Base-by-base conservation (phyloP, 2,113 vertebrate species). In the Python bivittatus region DNA sequence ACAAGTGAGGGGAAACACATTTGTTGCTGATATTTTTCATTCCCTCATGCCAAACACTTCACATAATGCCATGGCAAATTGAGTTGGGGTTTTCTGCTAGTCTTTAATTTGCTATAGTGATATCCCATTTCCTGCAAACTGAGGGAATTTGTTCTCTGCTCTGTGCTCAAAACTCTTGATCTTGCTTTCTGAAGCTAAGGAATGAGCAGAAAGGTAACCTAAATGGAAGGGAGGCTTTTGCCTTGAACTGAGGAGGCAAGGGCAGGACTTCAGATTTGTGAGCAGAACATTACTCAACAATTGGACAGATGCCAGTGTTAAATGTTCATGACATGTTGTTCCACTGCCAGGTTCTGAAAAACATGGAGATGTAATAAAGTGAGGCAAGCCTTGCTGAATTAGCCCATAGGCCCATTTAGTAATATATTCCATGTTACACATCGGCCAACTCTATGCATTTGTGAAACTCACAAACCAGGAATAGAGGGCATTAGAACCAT, bases 21-120 rank as follows among this genome's bases (percentile, higher is more conserved):
- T 84, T 88, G 68, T 56, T 84, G 44, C 48, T 17, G 33, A 13
- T 60, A 54, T 25, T 56, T 95, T 94, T 93, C 8, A 53, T 92
- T 84, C 48, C 57, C 11, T 42, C 23, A 68, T n/a, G 10, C 10
- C 86, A 93, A 90, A 17, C 90, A 42, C n/a, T 88, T 88, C 68
- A 23, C 27, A 57, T 29, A 52, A 42, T 88, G 54, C 33, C n/a
- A 83, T 44, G 0, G 64, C 92, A 90, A 91, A 60, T 53, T 53
- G 57, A 85, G 22, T 57, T 68, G 23, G 23, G 54, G 27, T 92
- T 96, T 88, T 89, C 33, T 83, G 33, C n/a, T 20, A 92, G 29
- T 27, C 10, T 91, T 93, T 48, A 84, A 91, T 88, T 27, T 84
- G 11, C n/a, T 83, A 25, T 44, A 83, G 56, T 23, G 64, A 44